phyloP scores from a whole-genome alignment of 2,888 invertebrate genomes.

The Alitta virens region DNA sequence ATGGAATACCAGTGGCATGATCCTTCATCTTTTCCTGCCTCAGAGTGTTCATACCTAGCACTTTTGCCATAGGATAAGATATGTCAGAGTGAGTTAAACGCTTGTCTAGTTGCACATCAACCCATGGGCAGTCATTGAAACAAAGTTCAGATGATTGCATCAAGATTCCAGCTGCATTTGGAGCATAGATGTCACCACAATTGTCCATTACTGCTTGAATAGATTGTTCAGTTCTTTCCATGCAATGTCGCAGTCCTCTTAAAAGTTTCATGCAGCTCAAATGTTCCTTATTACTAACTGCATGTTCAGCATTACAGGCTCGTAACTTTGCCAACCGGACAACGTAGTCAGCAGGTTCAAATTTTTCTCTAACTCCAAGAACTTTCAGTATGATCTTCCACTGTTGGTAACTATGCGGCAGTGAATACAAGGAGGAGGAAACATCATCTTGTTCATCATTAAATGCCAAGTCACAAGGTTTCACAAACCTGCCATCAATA shows the following conservation, averaged over 20 bases:
- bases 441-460: background rate
- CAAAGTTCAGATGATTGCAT: constrained; percentile 31
- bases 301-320: constrained; percentile 1
- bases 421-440: no score
- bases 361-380: constrained; percentile 27
- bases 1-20: constrained; percentile 31
- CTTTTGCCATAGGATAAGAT: constrained; percentile 29
- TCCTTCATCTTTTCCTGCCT: constrained; percentile 22
- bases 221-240: constrained; percentile 16
- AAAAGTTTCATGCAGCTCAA: constrained; percentile 18
- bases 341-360: constrained; percentile 22
- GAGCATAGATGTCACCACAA: constrained; percentile 29
- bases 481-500: constrained; percentile 7
- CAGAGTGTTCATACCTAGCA: constrained; percentile 30
- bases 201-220: constrained; percentile 13
- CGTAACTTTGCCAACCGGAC: constrained; percentile 4
- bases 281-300: constrained; percentile 15
- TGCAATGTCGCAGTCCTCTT: constrained; percentile 14
- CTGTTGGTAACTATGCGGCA: no score
- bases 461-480: constrained; percentile 17
- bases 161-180: constrained; percentile 33
- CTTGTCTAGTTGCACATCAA: constrained; percentile 19
- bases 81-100: constrained; percentile 30
- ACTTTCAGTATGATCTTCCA: constrained; percentile 14
- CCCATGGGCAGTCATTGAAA: constrained; percentile 36